Percentiles rank a stretch among this genome's conserved stretches.
Conservation (phyloP, 2,888 invertebrate species). For the Cordilura impudica region DNA sequence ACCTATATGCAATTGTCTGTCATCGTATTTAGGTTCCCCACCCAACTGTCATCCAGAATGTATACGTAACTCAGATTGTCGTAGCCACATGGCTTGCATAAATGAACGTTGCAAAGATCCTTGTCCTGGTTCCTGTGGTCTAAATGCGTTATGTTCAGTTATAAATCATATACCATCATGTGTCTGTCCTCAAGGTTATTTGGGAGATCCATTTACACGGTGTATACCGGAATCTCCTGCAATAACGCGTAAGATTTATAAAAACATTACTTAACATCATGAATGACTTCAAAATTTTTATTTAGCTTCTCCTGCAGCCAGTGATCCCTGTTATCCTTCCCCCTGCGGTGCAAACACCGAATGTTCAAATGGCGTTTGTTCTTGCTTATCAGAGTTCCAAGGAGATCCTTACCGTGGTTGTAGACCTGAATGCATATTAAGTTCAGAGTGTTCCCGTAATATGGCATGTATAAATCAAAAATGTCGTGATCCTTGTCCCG, state of each 20-base stretch:
- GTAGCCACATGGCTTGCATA: conserved; percentile 83
- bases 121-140: conserved; percentile 85
- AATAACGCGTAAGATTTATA: conserved; percentile 68
- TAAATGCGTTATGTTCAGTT: conserved; percentile 85
- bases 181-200: conserved; percentile 82
- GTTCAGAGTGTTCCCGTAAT: conserved; percentile 84
- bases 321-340: conserved; percentile 83
- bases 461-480: conserved; percentile 85
- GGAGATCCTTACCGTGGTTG: conserved; percentile 84
- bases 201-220: conserved; percentile 83
- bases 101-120: conserved; percentile 85
- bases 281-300: too few species aligned
- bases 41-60: conserved; percentile 86
- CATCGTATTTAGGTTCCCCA: conserved; percentile 83
- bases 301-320: conserved; percentile 67
- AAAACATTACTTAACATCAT: not conserved
- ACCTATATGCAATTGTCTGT: conserved; percentile 82
- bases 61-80: conserved; percentile 84
- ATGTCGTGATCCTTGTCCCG: conserved; percentile 86
- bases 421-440: conserved; percentile 86
- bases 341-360: conserved; percentile 84
- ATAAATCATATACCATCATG: conserved; percentile 86
- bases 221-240: conserved; percentile 79
- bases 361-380: conserved; percentile 84
- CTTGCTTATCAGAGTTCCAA: conserved; percentile 83